These are phyloP conservation scores for Poeciliopsis infans DNA, from an alignment of 2,797 vertebrate genomes.

Conservation along the genomic window DNA sequence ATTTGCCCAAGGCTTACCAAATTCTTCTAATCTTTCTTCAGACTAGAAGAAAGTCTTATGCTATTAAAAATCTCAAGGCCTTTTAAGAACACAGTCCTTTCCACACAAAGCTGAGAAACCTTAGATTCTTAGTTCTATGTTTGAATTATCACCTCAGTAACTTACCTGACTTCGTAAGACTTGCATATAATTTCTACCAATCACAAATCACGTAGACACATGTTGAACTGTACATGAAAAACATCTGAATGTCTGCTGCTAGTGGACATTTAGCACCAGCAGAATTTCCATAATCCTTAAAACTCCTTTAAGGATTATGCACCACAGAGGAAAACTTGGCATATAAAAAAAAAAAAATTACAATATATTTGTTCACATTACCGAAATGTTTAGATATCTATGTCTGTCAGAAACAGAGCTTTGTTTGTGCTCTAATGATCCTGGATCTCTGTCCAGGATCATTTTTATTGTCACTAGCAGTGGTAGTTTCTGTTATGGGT, in stretches of 20 bases:
- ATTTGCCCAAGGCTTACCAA: not conserved
- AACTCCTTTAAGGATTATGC: too few species aligned
- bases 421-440: too few species aligned
- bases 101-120: not conserved
- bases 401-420: too few species aligned
- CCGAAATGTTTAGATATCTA: not conserved
- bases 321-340: too few species aligned
- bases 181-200: not conserved
- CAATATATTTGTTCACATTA: not conserved
- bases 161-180: not conserved
- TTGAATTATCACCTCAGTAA: not conserved
- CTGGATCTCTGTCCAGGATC: too few species aligned
- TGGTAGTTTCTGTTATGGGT: too few species aligned
- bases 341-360: not conserved
- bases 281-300: too few species aligned
- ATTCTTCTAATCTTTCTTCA: not conserved
- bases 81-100: not conserved
- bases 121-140: not conserved
- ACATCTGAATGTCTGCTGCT: too few species aligned
- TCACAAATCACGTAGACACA: not conserved
- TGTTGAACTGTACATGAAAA: not conserved
- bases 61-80: not conserved
- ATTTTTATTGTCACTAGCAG: too few species aligned
- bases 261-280: too few species aligned
- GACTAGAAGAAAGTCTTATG: not conserved